These are phyloP conservation scores for Austrofundulus limnaeus DNA, from an alignment of 2,113 vertebrate species.

Conservation along the genomic window DNA sequence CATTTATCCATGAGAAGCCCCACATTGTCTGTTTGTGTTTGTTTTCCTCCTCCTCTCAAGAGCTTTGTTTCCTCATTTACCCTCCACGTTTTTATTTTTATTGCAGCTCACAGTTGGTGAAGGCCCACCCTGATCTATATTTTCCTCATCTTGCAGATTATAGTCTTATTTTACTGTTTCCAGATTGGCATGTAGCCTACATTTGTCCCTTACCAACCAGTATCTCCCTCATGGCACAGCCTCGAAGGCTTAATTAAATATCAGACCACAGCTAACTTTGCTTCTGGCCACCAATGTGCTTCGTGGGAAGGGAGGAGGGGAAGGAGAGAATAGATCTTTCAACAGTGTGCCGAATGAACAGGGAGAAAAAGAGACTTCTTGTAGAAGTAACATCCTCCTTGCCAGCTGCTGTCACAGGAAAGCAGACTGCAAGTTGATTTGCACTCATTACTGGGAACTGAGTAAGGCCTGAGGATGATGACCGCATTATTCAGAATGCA, in stretches of 20 bases:
- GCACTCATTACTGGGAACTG: slow-evolving; percentile 76
- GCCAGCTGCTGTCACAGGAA: slow-evolving; percentile 70
- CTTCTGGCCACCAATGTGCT: slow-evolving; percentile 52
- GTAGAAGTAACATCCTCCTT: slow-evolving; percentile 47
- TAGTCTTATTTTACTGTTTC: slow-evolving; percentile 40
- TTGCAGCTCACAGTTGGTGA: slow-evolving; percentile 39
- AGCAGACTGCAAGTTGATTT: slow-evolving; percentile 78
- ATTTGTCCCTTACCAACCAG: slow-evolving; percentile 53
- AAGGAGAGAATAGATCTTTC: slow-evolving; percentile 19
- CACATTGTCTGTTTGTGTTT: slow-evolving; percentile 37
- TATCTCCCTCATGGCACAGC: slow-evolving; percentile 42
- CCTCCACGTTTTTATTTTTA: slow-evolving; percentile 54
- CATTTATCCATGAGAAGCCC: slow-evolving; percentile 25
- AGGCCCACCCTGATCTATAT: slow-evolving; percentile 40
- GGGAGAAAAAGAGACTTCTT: slow-evolving; percentile 34
- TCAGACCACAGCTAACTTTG: slow-evolving; percentile 62
- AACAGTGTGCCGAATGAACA: slow-evolving; percentile 21
- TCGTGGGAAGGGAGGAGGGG: background rate
- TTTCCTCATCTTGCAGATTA: slow-evolving; percentile 51
- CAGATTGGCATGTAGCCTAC: slow-evolving; percentile 52
- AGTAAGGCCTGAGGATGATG: slow-evolving; percentile 70
- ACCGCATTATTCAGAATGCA: slow-evolving; percentile 65
- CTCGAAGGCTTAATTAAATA: slow-evolving; percentile 74
- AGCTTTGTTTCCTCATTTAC: slow-evolving; percentile 59
- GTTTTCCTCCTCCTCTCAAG: slow-evolving; percentile 41